Conservation (phyloP, 2,797 vertebrate genomes). For the Siniperca undulata region DNA sequence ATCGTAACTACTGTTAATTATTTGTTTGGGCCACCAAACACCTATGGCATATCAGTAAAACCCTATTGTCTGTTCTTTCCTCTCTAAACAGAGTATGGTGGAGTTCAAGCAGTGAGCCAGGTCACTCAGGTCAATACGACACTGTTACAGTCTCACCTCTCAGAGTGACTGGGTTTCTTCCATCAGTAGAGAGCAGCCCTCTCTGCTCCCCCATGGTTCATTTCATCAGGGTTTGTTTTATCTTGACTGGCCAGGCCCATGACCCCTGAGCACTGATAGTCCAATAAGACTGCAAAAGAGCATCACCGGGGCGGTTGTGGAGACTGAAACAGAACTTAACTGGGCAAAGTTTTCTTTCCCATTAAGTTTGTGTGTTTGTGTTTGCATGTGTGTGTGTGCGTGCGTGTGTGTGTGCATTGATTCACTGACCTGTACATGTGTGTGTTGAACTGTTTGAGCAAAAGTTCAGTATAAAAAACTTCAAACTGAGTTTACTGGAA, state of each 20-base stretch:
- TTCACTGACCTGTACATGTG: slow-evolving; percentile 40
- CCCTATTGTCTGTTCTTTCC: slow-evolving; percentile 19
- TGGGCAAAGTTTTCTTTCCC: slow-evolving; percentile 58
- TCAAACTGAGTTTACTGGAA: slow-evolving; percentile 47
- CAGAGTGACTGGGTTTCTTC: slow-evolving; percentile 73
- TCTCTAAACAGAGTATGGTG: slow-evolving; percentile 41
- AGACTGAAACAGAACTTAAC: slow-evolving; percentile 63
- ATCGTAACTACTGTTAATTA: not conserved
- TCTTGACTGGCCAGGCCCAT: slow-evolving; percentile 83
- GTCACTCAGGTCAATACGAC: slow-evolving; percentile 75
- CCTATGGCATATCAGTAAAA: slow-evolving; percentile 8
- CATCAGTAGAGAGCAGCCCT: slow-evolving; percentile 75
- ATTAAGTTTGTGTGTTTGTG: slow-evolving; percentile 55
- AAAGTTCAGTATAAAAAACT: slow-evolving; percentile 51
- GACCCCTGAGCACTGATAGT: slow-evolving; percentile 80
- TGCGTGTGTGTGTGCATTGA: slow-evolving; percentile 33
- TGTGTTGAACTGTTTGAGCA: slow-evolving; percentile 49
- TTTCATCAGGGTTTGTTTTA: slow-evolving; percentile 84
- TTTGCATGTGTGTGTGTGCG: slow-evolving; percentile 29
- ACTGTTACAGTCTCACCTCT: slow-evolving; percentile 77
- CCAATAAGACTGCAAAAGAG: slow-evolving; percentile 71
- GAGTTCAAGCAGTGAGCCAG: slow-evolving; percentile 64
- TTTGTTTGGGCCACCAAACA: slow-evolving; percentile 17
- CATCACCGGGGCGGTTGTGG: slow-evolving; percentile 63
- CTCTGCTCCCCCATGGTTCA: slow-evolving; percentile 77